Conservation (phyloP, 2,888 invertebrate genomes). For the Callimorpha dominula region DNA sequence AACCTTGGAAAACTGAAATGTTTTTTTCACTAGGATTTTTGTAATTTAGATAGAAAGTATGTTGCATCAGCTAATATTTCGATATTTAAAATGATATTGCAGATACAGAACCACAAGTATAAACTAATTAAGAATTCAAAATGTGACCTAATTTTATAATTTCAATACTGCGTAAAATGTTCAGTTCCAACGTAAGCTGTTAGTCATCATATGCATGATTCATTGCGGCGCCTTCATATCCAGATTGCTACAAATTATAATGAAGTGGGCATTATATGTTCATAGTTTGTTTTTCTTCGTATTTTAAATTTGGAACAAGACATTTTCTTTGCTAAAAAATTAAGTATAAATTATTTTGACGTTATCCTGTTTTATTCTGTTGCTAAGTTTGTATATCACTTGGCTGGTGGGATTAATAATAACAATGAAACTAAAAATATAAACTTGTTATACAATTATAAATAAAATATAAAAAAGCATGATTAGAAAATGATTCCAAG, state of each 20-base stretch:
- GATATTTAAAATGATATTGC: not conserved
- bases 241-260: slow-evolving; percentile 27
- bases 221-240: slow-evolving; percentile 31
- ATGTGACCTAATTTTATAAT: slow-evolving; percentile 46
- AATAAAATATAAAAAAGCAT: too few relatives aligned
- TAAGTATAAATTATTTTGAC: not conserved
- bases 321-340: not conserved
- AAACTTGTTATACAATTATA: too few relatives aligned
- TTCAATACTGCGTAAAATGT: slow-evolving; percentile 51
- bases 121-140: slow-evolving; percentile 44
- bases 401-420: not conserved
- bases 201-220: slow-evolving; percentile 44
- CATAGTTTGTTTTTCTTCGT: slow-evolving; percentile 3
- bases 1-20: too few relatives aligned
- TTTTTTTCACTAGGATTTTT: too few relatives aligned
- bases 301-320: not conserved
- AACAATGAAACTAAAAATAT: too few relatives aligned
- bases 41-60: too few relatives aligned
- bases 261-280: not conserved
- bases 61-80: not conserved
- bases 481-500: too few relatives aligned
- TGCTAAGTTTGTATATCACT: not conserved
- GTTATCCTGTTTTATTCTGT: too few relatives aligned
- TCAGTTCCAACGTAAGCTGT: slow-evolving; percentile 35
- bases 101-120: slow-evolving; percentile 36